These are phyloP conservation scores for Rutilus rutilus DNA, from an alignment of 2,113 vertebrate genomes.

Conservation along the genomic window DNA sequence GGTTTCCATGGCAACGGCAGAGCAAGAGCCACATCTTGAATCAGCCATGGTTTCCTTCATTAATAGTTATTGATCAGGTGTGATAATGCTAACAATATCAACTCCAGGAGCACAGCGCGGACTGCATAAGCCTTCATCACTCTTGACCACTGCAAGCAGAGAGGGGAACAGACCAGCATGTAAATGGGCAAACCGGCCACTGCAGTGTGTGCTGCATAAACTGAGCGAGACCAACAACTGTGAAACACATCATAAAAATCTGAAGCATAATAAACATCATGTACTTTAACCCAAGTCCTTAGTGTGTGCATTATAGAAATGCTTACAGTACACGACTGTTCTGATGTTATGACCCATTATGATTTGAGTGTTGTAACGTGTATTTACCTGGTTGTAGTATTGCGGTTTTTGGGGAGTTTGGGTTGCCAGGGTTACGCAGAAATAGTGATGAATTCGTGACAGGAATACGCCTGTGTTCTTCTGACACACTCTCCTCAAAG, in stretches of 20 bases:
- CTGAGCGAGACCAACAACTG: not conserved
- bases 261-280: slow-evolving; percentile 16
- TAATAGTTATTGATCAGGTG: slow-evolving; percentile 61
- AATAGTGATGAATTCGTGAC: slow-evolving; percentile 66
- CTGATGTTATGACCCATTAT: not conserved
- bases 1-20: slow-evolving; percentile 82
- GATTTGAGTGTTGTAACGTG: slow-evolving; percentile 36
- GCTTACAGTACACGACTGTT: not conserved
- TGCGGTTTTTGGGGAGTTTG: slow-evolving; percentile 49
- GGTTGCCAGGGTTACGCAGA: slow-evolving; percentile 65
- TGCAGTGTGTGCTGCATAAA: slow-evolving; percentile 42
- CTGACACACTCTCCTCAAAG: slow-evolving; percentile 65
- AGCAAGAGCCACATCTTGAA: slow-evolving; percentile 71
- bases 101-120: slow-evolving; percentile 32
- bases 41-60: slow-evolving; percentile 68
- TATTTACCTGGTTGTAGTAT: slow-evolving; percentile 60
- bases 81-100: slow-evolving; percentile 50
- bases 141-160: slow-evolving; percentile 6
- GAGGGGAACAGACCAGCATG: not conserved
- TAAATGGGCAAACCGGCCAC: slow-evolving; percentile 1
- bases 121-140: not conserved
- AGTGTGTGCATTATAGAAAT: not conserved
- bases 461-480: slow-evolving; percentile 71
- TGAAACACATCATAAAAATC: not conserved
- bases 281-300: not conserved